phyloP scores from a whole-genome alignment of 30 jellyfish, hydroid and myxozoan genomes.

The Rhopilema esculentum region DNA sequence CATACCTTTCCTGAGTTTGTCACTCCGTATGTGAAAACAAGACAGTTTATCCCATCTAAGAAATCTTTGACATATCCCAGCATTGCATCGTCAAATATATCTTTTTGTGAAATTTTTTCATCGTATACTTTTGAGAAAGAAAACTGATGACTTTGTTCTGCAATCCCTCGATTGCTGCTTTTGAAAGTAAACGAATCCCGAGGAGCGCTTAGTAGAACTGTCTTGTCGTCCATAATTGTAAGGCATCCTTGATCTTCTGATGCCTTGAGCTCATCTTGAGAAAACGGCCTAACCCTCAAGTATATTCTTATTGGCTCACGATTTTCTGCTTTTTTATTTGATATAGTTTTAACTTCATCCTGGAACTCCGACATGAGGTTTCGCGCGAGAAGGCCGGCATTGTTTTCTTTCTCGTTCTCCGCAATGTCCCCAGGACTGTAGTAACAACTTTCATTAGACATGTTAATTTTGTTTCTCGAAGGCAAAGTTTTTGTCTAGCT shows the following conservation, averaged over 20 bases:
- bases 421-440: slow-evolving; percentile 63
- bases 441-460: slow-evolving; percentile 65
- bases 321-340: slow-evolving; percentile 7
- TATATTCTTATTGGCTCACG: slow-evolving; percentile 91
- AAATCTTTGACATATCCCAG: slow-evolving; percentile 87
- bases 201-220: slow-evolving; percentile 83
- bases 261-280: slow-evolving; percentile 62
- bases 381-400: slow-evolving; percentile 36
- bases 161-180: slow-evolving; percentile 87
- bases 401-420: not conserved
- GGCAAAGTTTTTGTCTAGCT: too few species aligned
- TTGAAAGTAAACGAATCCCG: slow-evolving; percentile 87
- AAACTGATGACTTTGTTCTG: slow-evolving; percentile 87
- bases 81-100: slow-evolving; percentile 83
- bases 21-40: slow-evolving; percentile 95
- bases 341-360: slow-evolving; percentile 2
- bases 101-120: slow-evolving; percentile 78
- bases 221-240: slow-evolving; percentile 51
- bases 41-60: slow-evolving; percentile 90
- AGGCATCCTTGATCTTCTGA: slow-evolving; percentile 91
- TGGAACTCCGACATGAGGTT: slow-evolving; percentile 49
- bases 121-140: slow-evolving; percentile 80
- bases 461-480: not conserved
- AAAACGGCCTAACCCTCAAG: slow-evolving; percentile 90
- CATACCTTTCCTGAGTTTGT: slow-evolving; percentile 98